These are phyloP conservation scores for Heterotilapia buettikoferi DNA, from an alignment of 2,113 vertebrate species.

Conservation along the genomic window DNA sequence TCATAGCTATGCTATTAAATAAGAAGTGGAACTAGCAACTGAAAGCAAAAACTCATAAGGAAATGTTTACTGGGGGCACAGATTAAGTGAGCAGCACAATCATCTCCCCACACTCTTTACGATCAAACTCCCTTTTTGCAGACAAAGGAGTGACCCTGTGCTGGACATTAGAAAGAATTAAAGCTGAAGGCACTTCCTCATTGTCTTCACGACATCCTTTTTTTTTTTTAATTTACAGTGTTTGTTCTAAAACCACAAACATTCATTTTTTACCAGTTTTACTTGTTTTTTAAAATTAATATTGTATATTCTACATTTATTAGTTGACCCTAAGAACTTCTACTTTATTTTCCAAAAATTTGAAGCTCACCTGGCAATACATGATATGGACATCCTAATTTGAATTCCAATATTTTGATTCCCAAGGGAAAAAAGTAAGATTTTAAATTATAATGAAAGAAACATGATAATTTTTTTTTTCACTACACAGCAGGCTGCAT, in stretches of 20 bases:
- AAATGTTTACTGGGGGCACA: not conserved
- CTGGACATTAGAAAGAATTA: not conserved
- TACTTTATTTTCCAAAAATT: not conserved
- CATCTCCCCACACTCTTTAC: not conserved
- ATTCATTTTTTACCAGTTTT: not conserved
- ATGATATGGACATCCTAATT: not conserved
- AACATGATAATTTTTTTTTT: not conserved
- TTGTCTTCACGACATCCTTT: not conserved
- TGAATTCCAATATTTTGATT: not conserved
- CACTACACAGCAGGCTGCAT: not conserved
- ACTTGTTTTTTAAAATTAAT: not conserved
- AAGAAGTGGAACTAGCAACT: not conserved
- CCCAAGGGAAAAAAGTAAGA: not conserved
- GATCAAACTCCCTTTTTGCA: not conserved
- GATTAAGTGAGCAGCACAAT: not conserved
- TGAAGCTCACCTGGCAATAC: not conserved
- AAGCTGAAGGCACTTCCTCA: not conserved
- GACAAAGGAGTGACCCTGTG: not conserved
- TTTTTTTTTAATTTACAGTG: not conserved
- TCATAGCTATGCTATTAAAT: not conserved
- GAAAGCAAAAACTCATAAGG: not conserved
- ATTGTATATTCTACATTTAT: not conserved
- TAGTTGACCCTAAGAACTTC: not conserved
- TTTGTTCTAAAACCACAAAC: not conserved
- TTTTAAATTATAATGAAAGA: not conserved